Evolutionary conservation across 2,113 vertebrate genomes (phyloP).

Genomic region (Corythornis cristatus): DNA sequence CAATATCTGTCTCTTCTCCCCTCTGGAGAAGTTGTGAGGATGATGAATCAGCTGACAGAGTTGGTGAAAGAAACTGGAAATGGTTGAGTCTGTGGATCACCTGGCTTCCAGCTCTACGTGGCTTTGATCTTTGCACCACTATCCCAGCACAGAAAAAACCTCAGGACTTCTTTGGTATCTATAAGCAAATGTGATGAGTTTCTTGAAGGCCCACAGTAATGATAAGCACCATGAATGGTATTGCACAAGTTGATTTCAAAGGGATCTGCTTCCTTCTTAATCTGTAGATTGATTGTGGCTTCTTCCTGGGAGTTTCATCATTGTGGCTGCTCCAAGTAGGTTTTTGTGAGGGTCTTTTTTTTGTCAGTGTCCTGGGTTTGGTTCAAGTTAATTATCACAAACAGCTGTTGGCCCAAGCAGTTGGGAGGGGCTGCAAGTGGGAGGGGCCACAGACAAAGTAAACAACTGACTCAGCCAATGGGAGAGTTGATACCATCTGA

Average conservation of each 20-base stretch:
- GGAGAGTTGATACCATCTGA: too few species aligned
- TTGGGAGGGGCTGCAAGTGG: too few species aligned
- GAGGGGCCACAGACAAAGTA: too few species aligned
- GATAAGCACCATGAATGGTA: neutral
- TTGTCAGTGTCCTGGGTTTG: neutral
- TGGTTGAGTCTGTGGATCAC: neutral
- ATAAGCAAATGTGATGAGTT: neutral
- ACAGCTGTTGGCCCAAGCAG: too few species aligned
- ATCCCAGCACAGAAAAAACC: neutral
- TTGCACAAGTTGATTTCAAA: neutral
- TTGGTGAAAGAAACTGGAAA: neutral
- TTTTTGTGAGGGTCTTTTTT: neutral
- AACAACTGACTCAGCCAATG: too few species aligned
- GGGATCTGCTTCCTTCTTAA: neutral
- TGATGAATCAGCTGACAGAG: neutral
- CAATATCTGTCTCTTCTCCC: neutral
- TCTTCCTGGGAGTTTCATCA: neutral
- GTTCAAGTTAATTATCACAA: too few species aligned
- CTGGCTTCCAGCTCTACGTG: neutral
- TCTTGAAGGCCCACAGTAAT: neutral
- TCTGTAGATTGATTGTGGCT: neutral
- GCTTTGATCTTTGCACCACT: neutral
- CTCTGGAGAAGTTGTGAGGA: neutral
- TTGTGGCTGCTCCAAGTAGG: neutral
- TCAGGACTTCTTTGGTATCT: neutral